Conservation (phyloP, 1,140 invertebrate genomes). For the Magallana ariakensis region DNA sequence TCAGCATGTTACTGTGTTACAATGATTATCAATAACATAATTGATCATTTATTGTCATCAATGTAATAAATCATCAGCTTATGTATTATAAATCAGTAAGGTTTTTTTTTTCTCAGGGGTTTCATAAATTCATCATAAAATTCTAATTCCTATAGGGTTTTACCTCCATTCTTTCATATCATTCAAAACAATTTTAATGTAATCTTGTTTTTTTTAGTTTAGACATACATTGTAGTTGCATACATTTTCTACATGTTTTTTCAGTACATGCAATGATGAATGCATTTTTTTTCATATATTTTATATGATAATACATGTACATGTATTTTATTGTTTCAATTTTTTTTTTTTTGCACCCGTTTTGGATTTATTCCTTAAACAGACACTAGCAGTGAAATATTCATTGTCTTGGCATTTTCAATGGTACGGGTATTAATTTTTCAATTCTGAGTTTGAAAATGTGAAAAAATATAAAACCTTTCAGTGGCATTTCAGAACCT, state of each 20-base stretch:
- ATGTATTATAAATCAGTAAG: slow-evolving; percentile 27
- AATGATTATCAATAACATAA: slow-evolving; percentile 11
- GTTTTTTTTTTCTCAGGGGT: slow-evolving; percentile 28
- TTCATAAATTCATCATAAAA: slow-evolving; percentile 28
- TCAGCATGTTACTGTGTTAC: background rate
- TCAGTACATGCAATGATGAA: too few relatives aligned
- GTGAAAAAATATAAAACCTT: too few relatives aligned
- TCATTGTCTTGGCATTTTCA: slow-evolving; percentile 15
- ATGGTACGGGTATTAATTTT: slow-evolving; percentile 26
- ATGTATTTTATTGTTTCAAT: too few relatives aligned
- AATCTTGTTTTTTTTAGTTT: too few relatives aligned
- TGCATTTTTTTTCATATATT: too few relatives aligned
- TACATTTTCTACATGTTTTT: too few relatives aligned
- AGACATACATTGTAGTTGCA: too few relatives aligned
- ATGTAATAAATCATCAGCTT: slow-evolving; percentile 16
- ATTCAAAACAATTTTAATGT: too few relatives aligned
- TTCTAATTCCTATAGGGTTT: background rate
- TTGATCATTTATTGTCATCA: slow-evolving; percentile 15
- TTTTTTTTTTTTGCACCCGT: background rate
- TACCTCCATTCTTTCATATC: background rate
- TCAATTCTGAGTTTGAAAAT: background rate
- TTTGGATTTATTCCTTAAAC: background rate
- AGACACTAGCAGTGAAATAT: background rate
- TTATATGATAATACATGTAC: too few relatives aligned
- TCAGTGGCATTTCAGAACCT: too few relatives aligned